Evolutionary conservation across 2,113 vertebrate genomes (phyloP).

Genomic region (Diadophis punctatus): DNA sequence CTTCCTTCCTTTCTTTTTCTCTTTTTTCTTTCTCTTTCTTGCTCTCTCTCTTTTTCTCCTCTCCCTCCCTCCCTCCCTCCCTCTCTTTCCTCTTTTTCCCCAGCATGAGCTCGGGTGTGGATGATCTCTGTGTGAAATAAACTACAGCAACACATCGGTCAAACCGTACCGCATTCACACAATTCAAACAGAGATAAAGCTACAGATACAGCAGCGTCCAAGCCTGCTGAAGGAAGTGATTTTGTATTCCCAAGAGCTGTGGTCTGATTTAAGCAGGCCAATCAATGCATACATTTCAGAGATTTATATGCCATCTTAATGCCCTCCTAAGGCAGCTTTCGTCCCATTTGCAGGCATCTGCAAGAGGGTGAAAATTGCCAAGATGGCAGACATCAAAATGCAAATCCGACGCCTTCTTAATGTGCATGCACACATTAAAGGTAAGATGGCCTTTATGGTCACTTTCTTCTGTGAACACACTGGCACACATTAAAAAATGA

Average conservation of each 20-base stretch:
- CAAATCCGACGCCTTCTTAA: neutral
- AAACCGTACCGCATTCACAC: neutral
- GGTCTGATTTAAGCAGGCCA: neutral
- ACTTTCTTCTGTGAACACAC: too few relatives aligned
- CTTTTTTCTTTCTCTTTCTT: too few relatives aligned
- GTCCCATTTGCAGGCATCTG: neutral
- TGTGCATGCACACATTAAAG: neutral
- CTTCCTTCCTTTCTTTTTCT: accelerated
- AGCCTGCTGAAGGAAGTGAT: neutral
- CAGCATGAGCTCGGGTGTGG: too few relatives aligned
- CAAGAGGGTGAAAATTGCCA: neutral
- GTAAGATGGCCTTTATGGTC: too few relatives aligned
- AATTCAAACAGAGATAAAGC: neutral
- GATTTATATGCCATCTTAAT: neutral
- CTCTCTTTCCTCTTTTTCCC: neutral
- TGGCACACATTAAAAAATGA: too few relatives aligned
- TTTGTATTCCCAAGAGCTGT: neutral
- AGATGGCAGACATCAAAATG: neutral
- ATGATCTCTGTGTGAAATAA: neutral
- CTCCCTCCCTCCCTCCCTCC: too few relatives aligned
- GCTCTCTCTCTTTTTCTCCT: too few relatives aligned
- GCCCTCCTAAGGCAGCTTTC: neutral
- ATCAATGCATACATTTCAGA: neutral
- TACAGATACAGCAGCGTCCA: neutral
- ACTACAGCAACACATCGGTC: neutral